Conservation (phyloP, 2,888 invertebrate species). For the Fissipunctia ypsillon region DNA sequence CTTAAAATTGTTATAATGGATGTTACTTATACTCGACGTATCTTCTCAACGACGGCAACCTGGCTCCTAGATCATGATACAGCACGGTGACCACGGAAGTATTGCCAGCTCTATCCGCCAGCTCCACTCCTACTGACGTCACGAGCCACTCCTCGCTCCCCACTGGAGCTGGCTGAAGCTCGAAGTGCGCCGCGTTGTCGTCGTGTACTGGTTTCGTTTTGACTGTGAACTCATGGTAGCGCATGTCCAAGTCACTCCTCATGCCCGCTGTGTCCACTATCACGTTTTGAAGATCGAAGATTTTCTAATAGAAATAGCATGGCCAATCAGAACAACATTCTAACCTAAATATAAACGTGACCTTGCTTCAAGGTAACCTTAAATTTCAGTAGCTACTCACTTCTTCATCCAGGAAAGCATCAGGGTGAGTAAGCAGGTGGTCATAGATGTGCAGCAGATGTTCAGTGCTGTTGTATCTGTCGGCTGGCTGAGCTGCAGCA, state of each 20-base stretch:
- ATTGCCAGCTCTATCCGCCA: conserved; percentile 78
- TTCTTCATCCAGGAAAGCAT: conserved; percentile 93
- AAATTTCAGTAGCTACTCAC: conserved; percentile 84
- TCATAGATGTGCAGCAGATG: conserved; percentile 91
- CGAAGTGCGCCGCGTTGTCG: conserved; percentile 82
- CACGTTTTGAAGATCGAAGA: conserved; percentile 85
- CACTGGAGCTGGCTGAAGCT: conserved; percentile 70
- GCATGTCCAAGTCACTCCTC: conserved; percentile 76
- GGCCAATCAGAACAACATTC: neutral
- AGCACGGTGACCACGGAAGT: conserved; percentile 88
- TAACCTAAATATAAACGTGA: neutral
- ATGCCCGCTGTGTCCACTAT: conserved; percentile 81
- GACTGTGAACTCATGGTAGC: conserved; percentile 80
- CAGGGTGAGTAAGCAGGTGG: conserved; percentile 84
- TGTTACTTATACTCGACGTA: conserved; percentile 90
- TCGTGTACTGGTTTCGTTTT: conserved; percentile 78
- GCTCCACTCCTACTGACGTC: conserved; percentile 82
- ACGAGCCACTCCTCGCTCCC: conserved; percentile 81
- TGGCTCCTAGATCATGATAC: conserved; percentile 92
- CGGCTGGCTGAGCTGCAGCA: conserved; percentile 79
- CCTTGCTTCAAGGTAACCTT: neutral
- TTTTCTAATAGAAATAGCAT: conserved; percentile 78
- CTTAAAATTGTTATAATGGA: neutral
- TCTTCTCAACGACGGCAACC: conserved; percentile 91
- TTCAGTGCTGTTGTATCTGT: conserved; percentile 91